Conservation (phyloP, 2,888 invertebrate genomes). For the Athalia cordata region DNA sequence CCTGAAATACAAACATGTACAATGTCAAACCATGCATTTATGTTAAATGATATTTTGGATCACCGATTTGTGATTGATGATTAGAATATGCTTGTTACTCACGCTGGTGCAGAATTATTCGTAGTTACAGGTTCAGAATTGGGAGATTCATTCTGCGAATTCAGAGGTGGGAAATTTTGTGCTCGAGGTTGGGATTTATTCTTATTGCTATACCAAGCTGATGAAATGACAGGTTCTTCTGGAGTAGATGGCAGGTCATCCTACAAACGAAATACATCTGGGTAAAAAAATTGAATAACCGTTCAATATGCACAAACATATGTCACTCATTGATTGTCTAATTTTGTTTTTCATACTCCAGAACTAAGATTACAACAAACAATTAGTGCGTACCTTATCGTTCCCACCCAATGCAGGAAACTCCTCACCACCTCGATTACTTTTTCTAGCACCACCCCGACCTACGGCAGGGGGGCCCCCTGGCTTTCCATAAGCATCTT, state of each 20-base stretch:
- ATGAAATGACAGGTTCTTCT: slow-evolving; percentile 70
- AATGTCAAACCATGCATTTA: not conserved
- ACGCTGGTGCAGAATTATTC: slow-evolving; percentile 44
- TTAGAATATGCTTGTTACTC: slow-evolving; percentile 5
- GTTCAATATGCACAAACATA: too few relatives aligned
- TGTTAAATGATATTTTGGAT: not conserved
- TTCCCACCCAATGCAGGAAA: slow-evolving; percentile 76
- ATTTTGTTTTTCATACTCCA: too few relatives aligned
- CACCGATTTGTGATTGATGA: too few relatives aligned
- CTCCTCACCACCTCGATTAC: slow-evolving; percentile 74
- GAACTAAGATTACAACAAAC: not conserved
- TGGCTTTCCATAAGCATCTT: slow-evolving; percentile 87
- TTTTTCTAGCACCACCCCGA: slow-evolving; percentile 65
- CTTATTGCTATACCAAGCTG: slow-evolving; percentile 72
- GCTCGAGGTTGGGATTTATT: slow-evolving; percentile 65
- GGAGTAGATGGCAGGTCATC: slow-evolving; percentile 56
- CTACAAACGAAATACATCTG: slow-evolving; percentile 51
- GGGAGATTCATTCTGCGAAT: slow-evolving; percentile 62
- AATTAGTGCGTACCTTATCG: slow-evolving; percentile 57
- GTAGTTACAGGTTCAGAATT: slow-evolving; percentile 58
- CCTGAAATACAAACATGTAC: slow-evolving; percentile 55
- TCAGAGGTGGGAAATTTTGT: slow-evolving; percentile 70
- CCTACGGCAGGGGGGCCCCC: slow-evolving; percentile 61
- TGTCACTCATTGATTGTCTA: too few relatives aligned
- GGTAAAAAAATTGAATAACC: not conserved